A percentile compares a stretch with the other conserved stretches of the same genome.
Evolutionary conservation across 2,113 vertebrate species (phyloP).

Genomic region (Pipa parva): DNA sequence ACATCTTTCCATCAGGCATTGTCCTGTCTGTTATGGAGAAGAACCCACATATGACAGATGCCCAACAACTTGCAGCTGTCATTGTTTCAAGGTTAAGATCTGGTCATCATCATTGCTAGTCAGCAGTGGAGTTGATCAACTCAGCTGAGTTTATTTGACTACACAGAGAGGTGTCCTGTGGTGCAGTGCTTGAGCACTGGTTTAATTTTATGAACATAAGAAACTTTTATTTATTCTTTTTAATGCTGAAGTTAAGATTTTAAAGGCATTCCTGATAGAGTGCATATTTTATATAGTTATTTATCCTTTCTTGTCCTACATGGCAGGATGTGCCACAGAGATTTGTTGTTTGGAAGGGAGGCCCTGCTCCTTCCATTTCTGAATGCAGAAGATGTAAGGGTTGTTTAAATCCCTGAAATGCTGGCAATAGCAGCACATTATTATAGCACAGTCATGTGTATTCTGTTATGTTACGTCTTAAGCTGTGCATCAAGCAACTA

Average conservation of each 20-base stretch:
- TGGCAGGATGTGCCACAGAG: slow-evolving; percentile 45
- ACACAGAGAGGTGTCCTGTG: slow-evolving; percentile 7
- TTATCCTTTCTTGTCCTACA: slow-evolving; percentile 48
- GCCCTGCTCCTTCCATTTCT: slow-evolving; percentile 19
- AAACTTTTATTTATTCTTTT: slow-evolving; percentile 41
- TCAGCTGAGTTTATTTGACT: slow-evolving; percentile 29
- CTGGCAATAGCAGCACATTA: slow-evolving; percentile 24
- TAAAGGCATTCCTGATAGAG: slow-evolving; percentile 64
- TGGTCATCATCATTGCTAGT: slow-evolving; percentile 66
- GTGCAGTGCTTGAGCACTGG: slow-evolving; percentile 21
- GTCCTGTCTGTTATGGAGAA: slow-evolving; percentile 98
- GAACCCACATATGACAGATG: slow-evolving; percentile 92
- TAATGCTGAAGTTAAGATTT: slow-evolving; percentile 50
- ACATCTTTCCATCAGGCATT: slow-evolving; percentile 91
- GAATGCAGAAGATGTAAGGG: slow-evolving; percentile 27
- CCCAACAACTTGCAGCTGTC: slow-evolving; percentile 92
- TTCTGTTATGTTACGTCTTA: slow-evolving; percentile 50
- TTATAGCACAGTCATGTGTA: slow-evolving; percentile 31
- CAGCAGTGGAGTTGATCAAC: slow-evolving; percentile 39
- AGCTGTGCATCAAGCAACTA: slow-evolving; percentile 46
- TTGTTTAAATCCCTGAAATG: slow-evolving; percentile 14
- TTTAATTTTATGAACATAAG: slow-evolving; percentile 18
- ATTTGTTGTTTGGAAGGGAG: slow-evolving; percentile 17
- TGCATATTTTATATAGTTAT: slow-evolving; percentile 83
- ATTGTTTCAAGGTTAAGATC: slow-evolving; percentile 92